phyloP scores from a whole-genome alignment of 2,797 vertebrate species.

The Florisuga fusca region DNA sequence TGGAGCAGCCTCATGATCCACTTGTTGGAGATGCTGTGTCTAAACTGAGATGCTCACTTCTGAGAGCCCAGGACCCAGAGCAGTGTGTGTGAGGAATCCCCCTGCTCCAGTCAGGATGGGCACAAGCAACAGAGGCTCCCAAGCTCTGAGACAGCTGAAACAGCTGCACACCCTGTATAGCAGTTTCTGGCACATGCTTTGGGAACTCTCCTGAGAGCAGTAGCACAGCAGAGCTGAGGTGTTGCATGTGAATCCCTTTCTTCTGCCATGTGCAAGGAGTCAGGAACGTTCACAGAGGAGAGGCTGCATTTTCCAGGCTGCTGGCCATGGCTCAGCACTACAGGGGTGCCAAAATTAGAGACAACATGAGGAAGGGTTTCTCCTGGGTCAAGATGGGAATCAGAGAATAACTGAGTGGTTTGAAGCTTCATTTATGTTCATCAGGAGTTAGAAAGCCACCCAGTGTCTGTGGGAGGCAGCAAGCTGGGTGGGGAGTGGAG shows the following conservation, averaged over 20 bases:
- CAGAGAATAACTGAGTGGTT: too few species aligned
- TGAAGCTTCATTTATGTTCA: background rate
- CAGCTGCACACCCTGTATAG: background rate
- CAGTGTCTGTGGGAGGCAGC: background rate
- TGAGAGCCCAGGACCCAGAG: background rate
- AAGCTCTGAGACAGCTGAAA: background rate
- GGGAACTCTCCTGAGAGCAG: background rate
- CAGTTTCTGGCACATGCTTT: background rate
- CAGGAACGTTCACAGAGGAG: background rate
- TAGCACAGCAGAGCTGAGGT: background rate
- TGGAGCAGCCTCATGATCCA: background rate
- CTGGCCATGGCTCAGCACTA: background rate
- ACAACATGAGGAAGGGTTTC: background rate
- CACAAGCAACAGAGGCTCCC: background rate
- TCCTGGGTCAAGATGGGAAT: background rate
- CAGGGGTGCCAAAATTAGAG: background rate
- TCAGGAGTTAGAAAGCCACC: background rate
- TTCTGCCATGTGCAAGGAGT: fast-evolving
- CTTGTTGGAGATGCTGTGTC: background rate
- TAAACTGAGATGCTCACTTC: background rate
- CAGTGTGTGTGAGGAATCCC: background rate
- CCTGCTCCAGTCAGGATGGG: background rate
- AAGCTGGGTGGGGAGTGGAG: background rate
- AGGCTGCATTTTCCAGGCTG: background rate
- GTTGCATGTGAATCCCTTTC: background rate